Evolutionary conservation across 2,888 invertebrate species (phyloP), one percentile per base, ranked within the genome.

Genomic region (Drosophila glabriapex): DNA sequence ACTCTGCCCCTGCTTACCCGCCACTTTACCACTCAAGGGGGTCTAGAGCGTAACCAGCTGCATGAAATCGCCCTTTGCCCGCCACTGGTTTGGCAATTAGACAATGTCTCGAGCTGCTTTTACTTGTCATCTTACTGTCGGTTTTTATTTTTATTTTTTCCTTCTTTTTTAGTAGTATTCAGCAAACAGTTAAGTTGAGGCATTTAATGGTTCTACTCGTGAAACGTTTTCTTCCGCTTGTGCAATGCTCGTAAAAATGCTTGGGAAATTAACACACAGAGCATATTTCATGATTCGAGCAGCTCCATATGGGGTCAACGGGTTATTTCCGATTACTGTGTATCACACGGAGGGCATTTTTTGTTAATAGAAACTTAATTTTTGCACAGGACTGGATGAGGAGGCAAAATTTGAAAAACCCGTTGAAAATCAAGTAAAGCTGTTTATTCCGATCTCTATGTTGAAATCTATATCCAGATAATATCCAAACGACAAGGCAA

Each of bases 181-280:
- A 46, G 59, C 43, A 61, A 67, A 77, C 85, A 82, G 85, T 31
- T 94, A 94, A 77, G 52, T 69, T 71, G 39, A 79, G 79, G 86
- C 84, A 84, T 73, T 84, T 81, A 77, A 88, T 84, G 72, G 68
- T 84, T 86, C 79, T 79, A 78, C 81, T 55, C 66, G 66, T 65
- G 52, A 41, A 39, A 55, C 58, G 53, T 49, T 62, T 53, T 50
- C 52, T 53, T 66, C 25, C 59, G 68, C 73, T 84, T 84, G 84
- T 80, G 85, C 80, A 84, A 84, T 61, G 73, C 72, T 68, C 75
- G 61, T 78, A 68, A 78, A 78, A 76, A 31, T 67, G 76, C 78
- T 78, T 78, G 76, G 66, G 76, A 78, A 78, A 78, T 76, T 61
- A 78, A 50, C 54, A 65, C 60, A 63, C 66, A 59, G 76, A 66